phyloP scores from a whole-genome alignment of 1,140 invertebrate genomes.

The Macrobrachium rosenbergii region DNA sequence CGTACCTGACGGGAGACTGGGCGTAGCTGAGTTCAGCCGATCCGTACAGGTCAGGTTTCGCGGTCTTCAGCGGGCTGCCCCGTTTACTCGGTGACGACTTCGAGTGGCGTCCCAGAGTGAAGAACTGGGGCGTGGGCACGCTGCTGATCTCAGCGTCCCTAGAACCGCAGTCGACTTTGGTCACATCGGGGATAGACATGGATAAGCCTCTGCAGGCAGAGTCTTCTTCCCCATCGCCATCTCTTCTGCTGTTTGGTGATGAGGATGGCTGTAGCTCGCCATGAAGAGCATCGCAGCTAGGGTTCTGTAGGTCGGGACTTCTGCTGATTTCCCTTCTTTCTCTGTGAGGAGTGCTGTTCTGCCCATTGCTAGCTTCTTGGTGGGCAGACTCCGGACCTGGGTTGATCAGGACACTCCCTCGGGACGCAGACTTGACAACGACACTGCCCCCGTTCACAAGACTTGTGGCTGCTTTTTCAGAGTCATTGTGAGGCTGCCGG shows the following conservation, averaged over 20 bases:
- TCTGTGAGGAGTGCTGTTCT: conserved; percentile 10
- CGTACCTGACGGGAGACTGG: conserved; percentile 49
- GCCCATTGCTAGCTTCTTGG: conserved; percentile 33
- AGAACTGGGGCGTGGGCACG: conserved; percentile 60
- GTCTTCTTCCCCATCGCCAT: conserved; percentile 43
- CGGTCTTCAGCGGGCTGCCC: conserved; percentile 29
- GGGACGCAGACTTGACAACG: conserved; percentile 56
- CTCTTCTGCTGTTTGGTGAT: conserved; percentile 14
- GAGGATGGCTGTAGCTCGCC: conserved; percentile 39
- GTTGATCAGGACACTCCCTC: conserved; percentile 54
- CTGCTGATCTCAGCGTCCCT: conserved; percentile 16
- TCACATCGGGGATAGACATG: conserved; percentile 65
- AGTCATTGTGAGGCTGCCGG: conserved; percentile 46
- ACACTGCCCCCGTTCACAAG: conserved; percentile 62
- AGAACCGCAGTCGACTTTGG: conserved; percentile 55
- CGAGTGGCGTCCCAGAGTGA: conserved; percentile 61
- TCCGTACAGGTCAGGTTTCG: conserved; percentile 34
- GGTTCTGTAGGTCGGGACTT: conserved; percentile 27
- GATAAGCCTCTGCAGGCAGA: conserved; percentile 47
- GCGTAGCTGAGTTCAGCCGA: conserved; percentile 39
- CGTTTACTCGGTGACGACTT: not conserved
- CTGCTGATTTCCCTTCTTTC: conserved; percentile 21
- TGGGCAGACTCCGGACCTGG: conserved; percentile 38
- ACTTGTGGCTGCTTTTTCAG: conserved; percentile 48
- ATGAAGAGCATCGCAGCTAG: conserved; percentile 29